Evolutionary conservation across 2,888 invertebrate species (phyloP).

Genomic region (Dilophus febrilis): DNA sequence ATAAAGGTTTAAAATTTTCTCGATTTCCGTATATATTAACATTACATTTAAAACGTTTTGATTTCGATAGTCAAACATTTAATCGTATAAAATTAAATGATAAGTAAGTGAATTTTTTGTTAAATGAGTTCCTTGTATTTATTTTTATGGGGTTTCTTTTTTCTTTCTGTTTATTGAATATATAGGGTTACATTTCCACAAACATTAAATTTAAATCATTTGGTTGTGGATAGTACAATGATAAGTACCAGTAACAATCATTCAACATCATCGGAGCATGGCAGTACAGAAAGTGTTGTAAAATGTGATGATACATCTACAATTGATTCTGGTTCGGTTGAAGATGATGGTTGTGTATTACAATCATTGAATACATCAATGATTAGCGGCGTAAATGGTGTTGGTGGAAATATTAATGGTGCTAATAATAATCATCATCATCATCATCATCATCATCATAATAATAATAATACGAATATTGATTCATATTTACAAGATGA

Average conservation of each 20-base stretch:
- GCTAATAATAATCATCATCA: conserved; percentile 16
- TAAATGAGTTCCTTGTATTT: background rate
- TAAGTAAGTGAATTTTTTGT: conserved; percentile 37
- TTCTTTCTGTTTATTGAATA: background rate
- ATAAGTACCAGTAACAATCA: conserved; percentile 16
- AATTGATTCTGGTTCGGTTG: conserved; percentile 49
- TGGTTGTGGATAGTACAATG: conserved; percentile 33
- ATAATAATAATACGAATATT: conserved; percentile 17
- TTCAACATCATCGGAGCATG: conserved; percentile 27
- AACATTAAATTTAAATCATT: conserved; percentile 57
- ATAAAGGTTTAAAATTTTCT: conserved; percentile 74
- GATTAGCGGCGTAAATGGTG: conserved; percentile 6
- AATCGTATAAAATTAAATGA: conserved; percentile 77
- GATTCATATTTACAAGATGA: conserved; percentile 35
- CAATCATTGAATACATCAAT: conserved; percentile 7
- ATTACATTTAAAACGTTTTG: conserved; percentile 74
- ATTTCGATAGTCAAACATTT: conserved; percentile 71
- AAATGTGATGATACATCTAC: conserved; percentile 50
- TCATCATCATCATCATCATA: too few species aligned
- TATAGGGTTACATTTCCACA: conserved; percentile 67
- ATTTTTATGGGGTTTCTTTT: too few species aligned
- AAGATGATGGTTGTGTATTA: conserved; percentile 40
- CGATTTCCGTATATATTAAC: conserved; percentile 76
- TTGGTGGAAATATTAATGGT: conserved; percentile 22
- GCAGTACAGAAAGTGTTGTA: conserved; percentile 29